phyloP scores from a whole-genome alignment of 2,113 vertebrate species.

The Marcusenius ussheri region DNA sequence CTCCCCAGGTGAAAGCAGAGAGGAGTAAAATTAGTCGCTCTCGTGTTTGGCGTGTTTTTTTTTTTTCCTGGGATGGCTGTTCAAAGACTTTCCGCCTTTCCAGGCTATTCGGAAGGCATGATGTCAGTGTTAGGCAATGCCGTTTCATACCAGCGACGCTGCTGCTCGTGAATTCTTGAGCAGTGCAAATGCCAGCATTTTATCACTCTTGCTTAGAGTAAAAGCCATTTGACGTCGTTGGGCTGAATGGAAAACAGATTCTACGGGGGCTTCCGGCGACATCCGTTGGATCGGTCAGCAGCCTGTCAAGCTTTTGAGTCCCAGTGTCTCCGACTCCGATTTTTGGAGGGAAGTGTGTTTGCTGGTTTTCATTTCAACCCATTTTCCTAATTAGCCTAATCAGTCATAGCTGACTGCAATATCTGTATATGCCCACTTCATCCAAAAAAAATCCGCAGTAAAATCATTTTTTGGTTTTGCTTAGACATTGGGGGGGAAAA shows the following conservation, averaged over 20 bases:
- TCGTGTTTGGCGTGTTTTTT: not conserved
- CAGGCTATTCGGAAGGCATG: not conserved
- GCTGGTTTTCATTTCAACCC: not conserved
- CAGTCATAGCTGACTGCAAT: constrained; percentile 6
- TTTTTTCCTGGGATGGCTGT: not conserved
- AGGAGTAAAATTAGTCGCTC: not conserved
- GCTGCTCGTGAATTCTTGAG: not conserved
- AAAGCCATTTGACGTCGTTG: not conserved
- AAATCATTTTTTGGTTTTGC: not conserved
- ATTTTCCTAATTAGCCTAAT: not conserved
- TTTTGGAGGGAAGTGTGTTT: not conserved
- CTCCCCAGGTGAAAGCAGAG: not conserved
- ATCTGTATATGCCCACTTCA: not conserved
- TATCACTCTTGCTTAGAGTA: constrained; percentile 3
- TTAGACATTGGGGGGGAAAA: not conserved
- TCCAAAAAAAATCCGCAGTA: not conserved
- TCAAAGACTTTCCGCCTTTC: not conserved
- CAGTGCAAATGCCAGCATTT: not conserved
- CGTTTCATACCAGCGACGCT: not conserved
- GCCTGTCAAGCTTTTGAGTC: not conserved
- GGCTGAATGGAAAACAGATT: not conserved
- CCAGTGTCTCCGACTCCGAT: not conserved
- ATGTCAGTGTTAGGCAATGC: constrained; percentile 12
- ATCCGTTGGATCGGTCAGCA: not conserved
- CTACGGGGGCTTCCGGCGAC: not conserved